Evolutionary conservation across 2,113 vertebrate genomes (phyloP), one percentile per base, ranked within the genome.

Genomic region (Thalassoma bifasciatum): DNA sequence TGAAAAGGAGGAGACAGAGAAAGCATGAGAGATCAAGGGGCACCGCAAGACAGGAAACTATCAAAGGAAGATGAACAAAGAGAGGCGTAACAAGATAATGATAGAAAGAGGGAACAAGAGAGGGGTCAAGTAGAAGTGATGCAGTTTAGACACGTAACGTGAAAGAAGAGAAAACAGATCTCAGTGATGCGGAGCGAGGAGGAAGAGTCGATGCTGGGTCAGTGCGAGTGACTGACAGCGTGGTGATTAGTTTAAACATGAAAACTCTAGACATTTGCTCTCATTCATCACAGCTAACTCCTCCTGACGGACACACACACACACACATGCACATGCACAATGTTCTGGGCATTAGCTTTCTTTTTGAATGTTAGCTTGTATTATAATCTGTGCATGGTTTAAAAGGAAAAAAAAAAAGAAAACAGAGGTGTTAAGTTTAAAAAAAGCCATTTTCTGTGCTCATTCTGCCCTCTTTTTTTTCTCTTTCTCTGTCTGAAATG

Each of bases 221-320:
- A 53, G 46, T 47, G 21, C 54, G 60, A 52, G 26, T 79, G 87
- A 88, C 67, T 87, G 84, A 89, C 91, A 91, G 81, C 62, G 53
- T 62, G 64, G 69, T 81, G 84, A 90, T 89, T 86, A 77, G 75
- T 89, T 87, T 86, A 54, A 90, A 82, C 84, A 72, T 83, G 78
- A 72, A 62, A 72, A 53, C 76, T 54, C 52, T 68, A 46, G 56
- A 72, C 66, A 53, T 49, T 46, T 51, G 61, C 61, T 66, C 75
- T 63, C 56, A 40, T 47, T 56, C 13, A 57, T 71, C 66, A 71
- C 10, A 1, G 14, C 24, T 66, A 74, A 75, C 10, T 10, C 30
- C 34, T 7, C n/a, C 54, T 61, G 65, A 57, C 46, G 30, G 47
- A 23, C 71, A 24, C 30, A 46, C 1, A 22, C 36, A 52, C 12